Evolutionary conservation across 2,888 invertebrate genomes (phyloP), one percentile per base, ranked within the genome.

Genomic region (Argyresthia goedartella): DNA sequence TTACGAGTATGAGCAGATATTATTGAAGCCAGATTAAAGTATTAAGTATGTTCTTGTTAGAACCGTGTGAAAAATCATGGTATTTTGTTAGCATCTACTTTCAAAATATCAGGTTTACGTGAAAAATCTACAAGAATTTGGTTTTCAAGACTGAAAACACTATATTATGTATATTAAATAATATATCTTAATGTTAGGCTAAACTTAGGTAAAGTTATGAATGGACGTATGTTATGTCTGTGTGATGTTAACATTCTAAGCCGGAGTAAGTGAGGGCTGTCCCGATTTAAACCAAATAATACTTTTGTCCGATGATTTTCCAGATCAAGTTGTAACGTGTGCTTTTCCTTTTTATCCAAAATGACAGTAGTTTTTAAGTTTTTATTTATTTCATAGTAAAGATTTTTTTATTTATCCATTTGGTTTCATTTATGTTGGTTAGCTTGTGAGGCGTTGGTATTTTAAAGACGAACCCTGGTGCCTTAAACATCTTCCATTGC

Each of bases 351-450:
- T 57, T 57, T 56, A 51, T 52, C 51, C 54, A 56, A 56, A 9
- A 15, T 15, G 14, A 43, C 16, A 59, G 57, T 56, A 60, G 60
- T 65, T 69, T 71, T 68, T 68, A 59, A 11, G 16, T 34, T 52
- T 64, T 63, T 71, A 72, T 76, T 76, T 75, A 74, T 74, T 76
- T 67, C 55, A 66, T 66, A 82, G 78, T 79, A 79, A 81, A 79
- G 61, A 59, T 70, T 78, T 75, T 71, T 71, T 69, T 72, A 67
- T 65, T 61, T 62, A 56, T 61, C 57, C 57, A 56, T 56, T 61
- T 66, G 64, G 65, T 66, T 65, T 63, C 69, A 76, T 73, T 68
- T 63, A 64, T 62, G 60, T 36, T 45, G 45, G 50, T 36, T 16
- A 35, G 11, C 16, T n/a, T 34, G n/a, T 42, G 49, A 48, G 48